Evolutionary conservation across 2,888 invertebrate species (phyloP).

Genomic region (Chrysina gloriosa): DNA sequence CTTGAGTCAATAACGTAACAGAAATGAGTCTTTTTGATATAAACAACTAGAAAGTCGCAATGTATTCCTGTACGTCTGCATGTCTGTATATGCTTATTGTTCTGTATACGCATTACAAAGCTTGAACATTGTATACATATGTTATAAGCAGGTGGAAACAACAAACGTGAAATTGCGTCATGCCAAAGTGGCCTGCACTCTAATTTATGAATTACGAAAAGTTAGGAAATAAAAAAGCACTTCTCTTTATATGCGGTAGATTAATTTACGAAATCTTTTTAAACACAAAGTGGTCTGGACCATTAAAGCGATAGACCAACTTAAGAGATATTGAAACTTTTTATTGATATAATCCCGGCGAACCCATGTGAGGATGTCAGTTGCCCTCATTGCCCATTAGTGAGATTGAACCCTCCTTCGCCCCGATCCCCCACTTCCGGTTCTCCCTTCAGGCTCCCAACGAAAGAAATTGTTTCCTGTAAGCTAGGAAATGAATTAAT

Average conservation of each 20-base stretch:
- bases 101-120: too few relatives aligned
- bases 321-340: conserved; percentile 57
- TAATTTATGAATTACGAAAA: conserved; percentile 22
- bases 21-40: too few relatives aligned
- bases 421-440: conserved; percentile 67
- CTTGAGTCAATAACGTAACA: too few relatives aligned
- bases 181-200: neutral
- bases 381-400: conserved; percentile 60
- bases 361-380: conserved; percentile 63
- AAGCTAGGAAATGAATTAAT: conserved; percentile 64
- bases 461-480: conserved; percentile 64
- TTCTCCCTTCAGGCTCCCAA: conserved; percentile 64
- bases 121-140: neutral
- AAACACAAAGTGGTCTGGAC: conserved; percentile 39
- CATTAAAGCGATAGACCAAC: conserved; percentile 42
- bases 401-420: conserved; percentile 51
- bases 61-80: too few relatives aligned
- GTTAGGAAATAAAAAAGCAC: conserved; percentile 13
- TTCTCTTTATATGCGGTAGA: conserved; percentile 20
- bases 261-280: conserved; percentile 35
- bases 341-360: conserved; percentile 61
- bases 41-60: too few relatives aligned
- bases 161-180: neutral
- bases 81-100: too few relatives aligned
- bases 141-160: neutral